Percentiles rank a stretch among this genome's conserved stretches.
Conservation (phyloP, 2,888 invertebrate genomes). For the Ichneumoninae sp. region DNA sequence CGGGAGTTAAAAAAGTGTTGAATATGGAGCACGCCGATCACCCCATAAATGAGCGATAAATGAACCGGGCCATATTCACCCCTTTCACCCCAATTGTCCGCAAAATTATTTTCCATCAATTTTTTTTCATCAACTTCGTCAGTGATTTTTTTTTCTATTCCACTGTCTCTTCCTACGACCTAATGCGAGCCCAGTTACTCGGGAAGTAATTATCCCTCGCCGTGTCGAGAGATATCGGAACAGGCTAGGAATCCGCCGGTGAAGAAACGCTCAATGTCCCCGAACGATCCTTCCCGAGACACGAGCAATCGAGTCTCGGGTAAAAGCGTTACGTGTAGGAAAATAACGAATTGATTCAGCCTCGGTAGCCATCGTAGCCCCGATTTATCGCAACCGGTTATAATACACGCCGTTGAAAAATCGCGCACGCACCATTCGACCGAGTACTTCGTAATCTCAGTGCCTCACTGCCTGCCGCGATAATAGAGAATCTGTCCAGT, state of each 20-base stretch:
- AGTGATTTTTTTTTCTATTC: not conserved
- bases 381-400: constrained; percentile 61
- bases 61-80: too few relatives aligned
- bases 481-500: constrained; percentile 16
- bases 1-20: too few relatives aligned
- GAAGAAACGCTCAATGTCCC: constrained; percentile 49
- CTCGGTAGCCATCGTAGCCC: constrained; percentile 7
- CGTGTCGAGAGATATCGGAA: constrained; percentile 14
- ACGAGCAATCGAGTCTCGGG: not conserved
- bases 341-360: constrained; percentile 35
- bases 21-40: too few relatives aligned
- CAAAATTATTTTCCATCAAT: too few relatives aligned
- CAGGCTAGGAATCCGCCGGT: constrained; percentile 9
- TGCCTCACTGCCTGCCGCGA: not conserved
- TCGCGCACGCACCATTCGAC: not conserved
- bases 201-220: constrained; percentile 41
- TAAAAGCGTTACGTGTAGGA: constrained; percentile 55
- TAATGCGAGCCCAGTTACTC: not conserved
- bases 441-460: not conserved
- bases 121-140: not conserved
- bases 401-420: constrained; percentile 3
- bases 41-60: too few relatives aligned
- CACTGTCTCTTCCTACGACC: not conserved
- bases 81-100: too few relatives aligned
- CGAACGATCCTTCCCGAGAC: not conserved